Evolutionary conservation across 1,140 invertebrate species (phyloP), one percentile per base, ranked within the genome.

Genomic region (Trinorchestia longiramus): DNA sequence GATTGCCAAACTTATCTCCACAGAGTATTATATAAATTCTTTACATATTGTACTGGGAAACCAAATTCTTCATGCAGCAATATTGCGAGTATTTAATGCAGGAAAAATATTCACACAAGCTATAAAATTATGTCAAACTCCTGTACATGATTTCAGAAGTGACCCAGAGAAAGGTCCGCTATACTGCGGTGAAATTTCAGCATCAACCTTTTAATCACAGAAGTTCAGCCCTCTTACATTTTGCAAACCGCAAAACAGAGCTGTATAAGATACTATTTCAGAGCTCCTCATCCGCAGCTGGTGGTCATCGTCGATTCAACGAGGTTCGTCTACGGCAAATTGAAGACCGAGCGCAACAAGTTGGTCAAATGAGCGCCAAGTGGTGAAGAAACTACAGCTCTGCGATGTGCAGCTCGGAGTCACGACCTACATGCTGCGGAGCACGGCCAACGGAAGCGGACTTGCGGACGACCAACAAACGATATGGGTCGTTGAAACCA

Each of bases 401-500:
- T 45, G 43, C 92, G 92, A 40, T 47, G 90, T 47, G 41, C 43
- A 4, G 6, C 92, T 42, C 8, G 40, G 43, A 45, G 43, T 94
- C 43, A 36, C 43, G 44, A 94, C 92, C 92, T 44, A 94, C 92
- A 94, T 94, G 47, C 92, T 6, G 40, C 11, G 62, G 62, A 3
- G 11, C 62, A 43, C 40, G 92, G 40, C 92, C 43, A 40, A 40
- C 92, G 92, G 92, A 94, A 94, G 92, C 92, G 92, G 92, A 47
- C 92, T 47, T 45, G 92, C 92, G 92, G 92, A 94, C 43, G 43
- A 47, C 92, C 92, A 44, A 28, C 62, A 11, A 77, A 45, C 92
- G 43, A 94, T 94, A 94, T 94, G 92, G 92, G 92, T 47, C 43
- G 92, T 44, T 40, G 47, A 15, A 94, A 94, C 43, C n/a, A 40